These are phyloP conservation scores for Rhaphigaster nebulosa DNA, from an alignment of 2,888 invertebrate species.

Conservation along the genomic window DNA sequence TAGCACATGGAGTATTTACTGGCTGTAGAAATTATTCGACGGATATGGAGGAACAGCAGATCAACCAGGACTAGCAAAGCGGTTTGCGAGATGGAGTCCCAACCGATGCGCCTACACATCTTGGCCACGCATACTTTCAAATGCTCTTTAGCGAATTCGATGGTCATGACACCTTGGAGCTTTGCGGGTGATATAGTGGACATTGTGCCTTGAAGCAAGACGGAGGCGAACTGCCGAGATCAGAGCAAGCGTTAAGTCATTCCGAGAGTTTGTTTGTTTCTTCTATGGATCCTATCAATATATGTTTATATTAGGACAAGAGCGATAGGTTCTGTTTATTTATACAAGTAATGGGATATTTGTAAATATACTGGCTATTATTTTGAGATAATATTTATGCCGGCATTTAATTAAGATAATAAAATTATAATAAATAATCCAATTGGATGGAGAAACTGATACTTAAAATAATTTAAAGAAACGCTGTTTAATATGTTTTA, in stretches of 20 bases:
- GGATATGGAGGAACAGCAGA: background rate
- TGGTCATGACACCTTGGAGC: background rate
- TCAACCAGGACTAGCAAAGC: background rate
- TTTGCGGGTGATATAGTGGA: background rate
- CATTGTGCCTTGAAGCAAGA: background rate
- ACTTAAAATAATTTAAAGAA: background rate
- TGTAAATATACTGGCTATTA: background rate
- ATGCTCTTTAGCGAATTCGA: background rate
- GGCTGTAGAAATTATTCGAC: background rate
- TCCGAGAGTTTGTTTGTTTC: background rate
- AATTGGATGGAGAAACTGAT: background rate
- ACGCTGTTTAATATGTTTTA: background rate
- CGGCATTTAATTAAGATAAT: background rate
- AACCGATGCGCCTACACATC: background rate
- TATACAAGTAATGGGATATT: constrained; percentile 9
- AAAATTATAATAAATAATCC: background rate
- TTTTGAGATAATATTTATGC: background rate
- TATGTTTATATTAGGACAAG: background rate
- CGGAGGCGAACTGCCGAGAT: background rate
- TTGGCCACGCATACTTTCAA: constrained; percentile 8
- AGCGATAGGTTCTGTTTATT: background rate
- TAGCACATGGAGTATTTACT: background rate
- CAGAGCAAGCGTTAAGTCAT: background rate
- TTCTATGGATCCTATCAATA: background rate
- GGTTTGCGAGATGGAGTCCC: background rate